phyloP scores from a whole-genome alignment of 2,888 invertebrate genomes.

The Leptinotarsa juncta region DNA sequence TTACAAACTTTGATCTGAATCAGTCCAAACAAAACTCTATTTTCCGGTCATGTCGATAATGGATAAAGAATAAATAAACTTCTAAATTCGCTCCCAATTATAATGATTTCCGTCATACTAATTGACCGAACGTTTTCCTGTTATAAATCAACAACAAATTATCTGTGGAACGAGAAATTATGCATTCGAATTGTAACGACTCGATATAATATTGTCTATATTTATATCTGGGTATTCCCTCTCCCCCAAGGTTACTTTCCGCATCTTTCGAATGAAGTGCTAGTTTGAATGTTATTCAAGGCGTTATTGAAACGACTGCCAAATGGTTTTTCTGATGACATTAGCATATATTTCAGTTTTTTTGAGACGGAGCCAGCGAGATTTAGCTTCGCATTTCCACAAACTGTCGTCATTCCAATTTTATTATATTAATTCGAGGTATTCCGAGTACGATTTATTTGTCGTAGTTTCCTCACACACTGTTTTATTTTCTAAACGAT shows the following conservation, averaged over 20 bases:
- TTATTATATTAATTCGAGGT: background rate
- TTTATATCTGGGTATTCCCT: conserved; percentile 21
- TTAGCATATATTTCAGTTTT: background rate
- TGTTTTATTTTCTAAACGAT: too few relatives aligned
- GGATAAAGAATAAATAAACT: background rate
- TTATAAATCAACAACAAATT: background rate
- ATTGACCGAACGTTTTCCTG: background rate
- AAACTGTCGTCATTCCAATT: background rate
- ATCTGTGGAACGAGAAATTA: background rate
- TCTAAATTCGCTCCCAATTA: background rate
- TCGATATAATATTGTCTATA: background rate
- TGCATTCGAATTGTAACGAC: background rate
- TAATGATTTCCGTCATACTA: conserved; percentile 3
- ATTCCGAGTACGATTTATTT: background rate
- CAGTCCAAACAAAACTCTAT: background rate
- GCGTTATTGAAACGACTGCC: background rate
- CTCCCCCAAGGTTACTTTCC: conserved; percentile 16
- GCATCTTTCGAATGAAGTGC: background rate
- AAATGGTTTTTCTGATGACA: conserved; percentile 25
- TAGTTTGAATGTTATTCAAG: background rate
- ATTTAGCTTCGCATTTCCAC: background rate
- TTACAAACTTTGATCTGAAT: too few relatives aligned
- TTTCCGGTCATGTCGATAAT: background rate
- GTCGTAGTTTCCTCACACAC: too few relatives aligned
- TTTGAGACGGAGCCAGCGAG: background rate